These are phyloP conservation scores for Tympanoctomys barrerae DNA, from an alignment of 2,797 vertebrate species.

Conservation along the genomic window DNA sequence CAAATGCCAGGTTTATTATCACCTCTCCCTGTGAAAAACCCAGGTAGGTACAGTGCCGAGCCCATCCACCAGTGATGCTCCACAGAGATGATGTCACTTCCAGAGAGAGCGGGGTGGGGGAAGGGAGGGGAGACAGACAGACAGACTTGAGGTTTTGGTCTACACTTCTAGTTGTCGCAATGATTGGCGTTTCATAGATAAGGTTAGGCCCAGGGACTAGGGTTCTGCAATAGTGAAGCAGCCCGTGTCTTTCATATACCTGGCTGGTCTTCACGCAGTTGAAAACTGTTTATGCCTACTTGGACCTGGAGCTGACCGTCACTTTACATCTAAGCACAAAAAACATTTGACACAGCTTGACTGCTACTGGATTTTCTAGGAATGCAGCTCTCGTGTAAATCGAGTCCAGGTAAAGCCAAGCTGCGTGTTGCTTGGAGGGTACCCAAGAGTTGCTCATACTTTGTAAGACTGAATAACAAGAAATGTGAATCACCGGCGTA, in stretches of 20 bases:
- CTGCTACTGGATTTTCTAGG: slow-evolving; percentile 38
- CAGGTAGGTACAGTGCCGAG: neutral
- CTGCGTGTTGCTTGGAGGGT: neutral
- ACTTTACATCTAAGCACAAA: neutral
- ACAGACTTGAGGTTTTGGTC: neutral
- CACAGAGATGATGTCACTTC: neutral
- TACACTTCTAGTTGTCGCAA: neutral
- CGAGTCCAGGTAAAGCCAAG: neutral
- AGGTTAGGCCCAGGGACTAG: neutral
- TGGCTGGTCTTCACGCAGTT: neutral
- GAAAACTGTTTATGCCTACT: neutral
- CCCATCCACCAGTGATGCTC: neutral
- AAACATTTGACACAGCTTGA: neutral
- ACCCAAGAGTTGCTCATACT: neutral
- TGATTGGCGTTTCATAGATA: neutral
- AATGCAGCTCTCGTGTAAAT: neutral
- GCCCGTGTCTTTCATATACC: neutral
- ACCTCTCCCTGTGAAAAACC: neutral
- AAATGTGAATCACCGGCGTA: neutral
- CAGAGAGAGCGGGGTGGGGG: neutral
- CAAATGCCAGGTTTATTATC: neutral
- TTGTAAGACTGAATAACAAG: neutral
- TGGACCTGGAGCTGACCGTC: neutral
- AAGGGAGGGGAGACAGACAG: too few species aligned
- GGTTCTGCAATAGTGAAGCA: neutral